phyloP scores from a whole-genome alignment of 2,797 vertebrate genomes.

The Circus cinereus region DNA sequence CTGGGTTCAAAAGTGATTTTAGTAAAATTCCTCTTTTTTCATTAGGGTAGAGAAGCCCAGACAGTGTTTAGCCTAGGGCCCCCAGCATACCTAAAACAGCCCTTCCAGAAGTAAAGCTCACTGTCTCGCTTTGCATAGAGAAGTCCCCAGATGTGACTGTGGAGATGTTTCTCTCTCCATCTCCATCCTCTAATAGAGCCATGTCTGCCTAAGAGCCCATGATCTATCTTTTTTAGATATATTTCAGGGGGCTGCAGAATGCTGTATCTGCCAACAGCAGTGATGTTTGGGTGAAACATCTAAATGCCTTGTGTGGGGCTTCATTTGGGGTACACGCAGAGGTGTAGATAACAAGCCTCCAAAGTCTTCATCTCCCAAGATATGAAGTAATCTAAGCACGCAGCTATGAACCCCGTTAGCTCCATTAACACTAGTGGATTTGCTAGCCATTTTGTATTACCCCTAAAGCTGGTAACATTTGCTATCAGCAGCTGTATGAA shows the following conservation, averaged over 20 bases:
- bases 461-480: background rate
- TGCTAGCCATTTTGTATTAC: background rate
- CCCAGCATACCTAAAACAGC: background rate
- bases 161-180: background rate
- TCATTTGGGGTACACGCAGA: background rate
- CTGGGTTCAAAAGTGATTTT: background rate
- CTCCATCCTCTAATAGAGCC: background rate
- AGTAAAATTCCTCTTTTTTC: background rate
- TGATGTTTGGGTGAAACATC: background rate
- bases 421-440: background rate
- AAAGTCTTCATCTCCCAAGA: background rate
- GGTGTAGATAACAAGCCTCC: background rate
- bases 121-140: fast-evolving
- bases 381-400: background rate
- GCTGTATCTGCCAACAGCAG: background rate
- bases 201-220: background rate
- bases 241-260: background rate
- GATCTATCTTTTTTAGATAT: background rate
- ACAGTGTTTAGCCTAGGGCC: background rate
- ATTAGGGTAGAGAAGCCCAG: background rate
- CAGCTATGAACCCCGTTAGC: background rate
- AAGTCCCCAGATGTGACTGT: background rate
- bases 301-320: background rate
- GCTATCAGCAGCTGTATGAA: background rate
- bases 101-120: background rate